These are phyloP conservation scores for Azemiops feae DNA, from an alignment of 2,113 vertebrate species.

Conservation along the genomic window DNA sequence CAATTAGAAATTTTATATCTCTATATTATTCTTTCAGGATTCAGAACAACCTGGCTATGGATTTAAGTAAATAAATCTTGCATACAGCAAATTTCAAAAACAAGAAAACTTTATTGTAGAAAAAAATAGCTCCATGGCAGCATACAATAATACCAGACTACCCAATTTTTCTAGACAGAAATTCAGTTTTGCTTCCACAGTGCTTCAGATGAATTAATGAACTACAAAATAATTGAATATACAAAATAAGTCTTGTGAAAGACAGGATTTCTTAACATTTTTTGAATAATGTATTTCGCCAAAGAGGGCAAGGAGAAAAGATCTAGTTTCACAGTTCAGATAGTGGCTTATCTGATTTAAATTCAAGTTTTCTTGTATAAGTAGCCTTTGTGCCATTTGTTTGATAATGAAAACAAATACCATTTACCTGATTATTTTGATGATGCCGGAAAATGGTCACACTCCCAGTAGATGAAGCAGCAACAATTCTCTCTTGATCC, in stretches of 20 bases:
- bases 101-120: not conserved
- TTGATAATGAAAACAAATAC: conserved; percentile 3
- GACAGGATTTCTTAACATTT: not conserved
- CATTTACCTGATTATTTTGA: conserved; percentile 82
- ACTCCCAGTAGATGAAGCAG: conserved; percentile 88
- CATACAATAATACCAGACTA: not conserved
- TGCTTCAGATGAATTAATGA: not conserved
- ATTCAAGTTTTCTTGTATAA: not conserved
- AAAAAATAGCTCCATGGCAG: not conserved
- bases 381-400: not conserved
- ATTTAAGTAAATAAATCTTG: not conserved
- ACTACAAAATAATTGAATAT: not conserved
- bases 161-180: not conserved
- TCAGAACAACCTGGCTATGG: not conserved
- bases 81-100: not conserved
- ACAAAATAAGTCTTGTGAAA: not conserved
- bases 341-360: not conserved
- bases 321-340: not conserved
- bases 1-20: not conserved
- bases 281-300: not conserved
- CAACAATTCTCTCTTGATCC: conserved; percentile 90
- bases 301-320: not conserved
- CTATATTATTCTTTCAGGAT: not conserved
- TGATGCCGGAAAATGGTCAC: conserved; percentile 86
- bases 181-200: not conserved